phyloP scores from a whole-genome alignment of 2,113 vertebrate genomes.

The Apeltes quadracus region DNA sequence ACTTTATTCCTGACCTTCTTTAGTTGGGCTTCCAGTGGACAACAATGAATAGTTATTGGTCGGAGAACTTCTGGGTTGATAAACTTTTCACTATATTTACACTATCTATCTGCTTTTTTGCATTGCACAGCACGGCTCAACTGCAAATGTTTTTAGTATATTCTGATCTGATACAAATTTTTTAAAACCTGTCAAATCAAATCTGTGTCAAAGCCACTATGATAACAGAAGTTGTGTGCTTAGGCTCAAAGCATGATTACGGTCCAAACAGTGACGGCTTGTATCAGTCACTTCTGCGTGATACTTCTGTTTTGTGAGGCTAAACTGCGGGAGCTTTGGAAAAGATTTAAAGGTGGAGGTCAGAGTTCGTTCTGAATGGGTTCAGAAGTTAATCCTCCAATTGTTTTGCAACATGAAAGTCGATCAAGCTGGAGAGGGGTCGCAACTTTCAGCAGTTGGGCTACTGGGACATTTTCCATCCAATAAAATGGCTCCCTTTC shows the following conservation, averaged over 20 bases:
- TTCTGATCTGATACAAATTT: background rate
- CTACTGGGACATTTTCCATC: background rate
- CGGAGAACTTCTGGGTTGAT: background rate
- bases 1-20: background rate
- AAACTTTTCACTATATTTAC: background rate
- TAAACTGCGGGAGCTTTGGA: background rate
- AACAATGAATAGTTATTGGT: background rate
- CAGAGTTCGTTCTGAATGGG: conserved; percentile 27
- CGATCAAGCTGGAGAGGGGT: conserved; percentile 10
- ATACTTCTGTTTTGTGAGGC: background rate
- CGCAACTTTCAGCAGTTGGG: background rate
- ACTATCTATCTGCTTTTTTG: background rate
- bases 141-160: background rate
- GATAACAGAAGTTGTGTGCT: background rate
- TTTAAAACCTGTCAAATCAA: background rate
- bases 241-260: background rate
- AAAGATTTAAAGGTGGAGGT: conserved; percentile 41
- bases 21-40: conserved; percentile 5
- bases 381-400: conserved; percentile 50
- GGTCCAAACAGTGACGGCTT: background rate
- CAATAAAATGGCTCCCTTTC: background rate
- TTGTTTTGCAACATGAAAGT: conserved; percentile 28
- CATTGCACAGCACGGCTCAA: background rate
- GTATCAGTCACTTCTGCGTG: background rate
- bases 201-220: too few relatives aligned